Conservation (phyloP, 2,888 invertebrate genomes). For the Trachelus iudaicus region DNA sequence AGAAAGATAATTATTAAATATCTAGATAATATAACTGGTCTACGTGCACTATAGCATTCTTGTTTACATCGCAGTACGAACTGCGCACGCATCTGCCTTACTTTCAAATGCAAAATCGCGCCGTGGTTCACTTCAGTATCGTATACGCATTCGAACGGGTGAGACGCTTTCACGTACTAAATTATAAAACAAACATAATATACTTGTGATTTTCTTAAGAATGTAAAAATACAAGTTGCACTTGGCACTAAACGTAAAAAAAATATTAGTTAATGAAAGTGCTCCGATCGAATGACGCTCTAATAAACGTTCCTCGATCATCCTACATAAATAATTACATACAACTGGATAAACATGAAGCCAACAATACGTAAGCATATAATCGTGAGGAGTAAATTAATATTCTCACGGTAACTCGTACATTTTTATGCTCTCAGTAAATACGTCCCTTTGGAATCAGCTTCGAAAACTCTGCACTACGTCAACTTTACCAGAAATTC, state of each 20-base stretch:
- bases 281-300: background rate
- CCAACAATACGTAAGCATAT: background rate
- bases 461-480: slow-evolving; percentile 29
- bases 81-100: background rate
- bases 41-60: background rate
- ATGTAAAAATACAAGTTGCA: background rate
- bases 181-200: background rate
- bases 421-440: background rate
- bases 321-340: background rate
- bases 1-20: background rate
- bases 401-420: background rate
- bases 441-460: slow-evolving; percentile 28
- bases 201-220: background rate
- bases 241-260: background rate
- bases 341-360: background rate
- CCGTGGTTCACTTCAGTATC: background rate
- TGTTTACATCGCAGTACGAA: background rate
- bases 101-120: background rate
- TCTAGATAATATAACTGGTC: background rate
- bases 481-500: slow-evolving; percentile 25
- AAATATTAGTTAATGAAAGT: background rate
- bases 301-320: background rate
- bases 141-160: background rate
- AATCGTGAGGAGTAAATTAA: background rate
- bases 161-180: background rate